Evolutionary conservation across 2,888 invertebrate species (phyloP).

Genomic region (Yponomeuta malinellus): DNA sequence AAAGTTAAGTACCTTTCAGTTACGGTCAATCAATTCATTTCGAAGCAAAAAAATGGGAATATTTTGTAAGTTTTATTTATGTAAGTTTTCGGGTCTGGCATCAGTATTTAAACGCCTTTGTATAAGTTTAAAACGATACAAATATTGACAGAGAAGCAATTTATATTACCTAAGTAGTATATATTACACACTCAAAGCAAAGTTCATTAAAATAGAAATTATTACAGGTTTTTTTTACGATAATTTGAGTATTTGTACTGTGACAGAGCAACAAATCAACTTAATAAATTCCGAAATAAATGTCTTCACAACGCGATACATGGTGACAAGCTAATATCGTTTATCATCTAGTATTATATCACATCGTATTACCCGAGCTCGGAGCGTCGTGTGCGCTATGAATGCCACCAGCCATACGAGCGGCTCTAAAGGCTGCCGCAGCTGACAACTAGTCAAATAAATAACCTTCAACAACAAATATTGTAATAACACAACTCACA

Average conservation of each 20-base stretch:
- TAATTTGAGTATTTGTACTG: not conserved
- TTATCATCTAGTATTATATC: slow-evolving; percentile 2
- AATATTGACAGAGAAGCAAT: not conserved
- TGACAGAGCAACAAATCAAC: not conserved
- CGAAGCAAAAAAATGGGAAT: too few relatives aligned
- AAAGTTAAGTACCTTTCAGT: too few relatives aligned
- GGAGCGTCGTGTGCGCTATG: not conserved
- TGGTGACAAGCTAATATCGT: slow-evolving; percentile 8
- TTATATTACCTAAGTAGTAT: not conserved
- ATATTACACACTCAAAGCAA: not conserved
- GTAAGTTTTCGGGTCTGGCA: too few relatives aligned
- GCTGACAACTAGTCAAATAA: slow-evolving; percentile 56
- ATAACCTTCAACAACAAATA: slow-evolving; percentile 68
- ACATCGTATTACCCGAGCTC: not conserved
- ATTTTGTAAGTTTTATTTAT: too few relatives aligned
- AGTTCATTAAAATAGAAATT: not conserved
- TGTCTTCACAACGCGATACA: not conserved
- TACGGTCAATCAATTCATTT: too few relatives aligned
- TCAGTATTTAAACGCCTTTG: too few relatives aligned
- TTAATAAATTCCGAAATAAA: not conserved
- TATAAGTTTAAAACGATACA: not conserved
- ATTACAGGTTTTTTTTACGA: not conserved
- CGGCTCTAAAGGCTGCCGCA: not conserved
- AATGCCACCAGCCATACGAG: not conserved
- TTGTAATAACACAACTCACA: slow-evolving; percentile 58